A percentile compares a stretch with the other conserved stretches of the same genome.
Conservation (phyloP, 2,888 invertebrate genomes). For the Loripinus fragilis region DNA sequence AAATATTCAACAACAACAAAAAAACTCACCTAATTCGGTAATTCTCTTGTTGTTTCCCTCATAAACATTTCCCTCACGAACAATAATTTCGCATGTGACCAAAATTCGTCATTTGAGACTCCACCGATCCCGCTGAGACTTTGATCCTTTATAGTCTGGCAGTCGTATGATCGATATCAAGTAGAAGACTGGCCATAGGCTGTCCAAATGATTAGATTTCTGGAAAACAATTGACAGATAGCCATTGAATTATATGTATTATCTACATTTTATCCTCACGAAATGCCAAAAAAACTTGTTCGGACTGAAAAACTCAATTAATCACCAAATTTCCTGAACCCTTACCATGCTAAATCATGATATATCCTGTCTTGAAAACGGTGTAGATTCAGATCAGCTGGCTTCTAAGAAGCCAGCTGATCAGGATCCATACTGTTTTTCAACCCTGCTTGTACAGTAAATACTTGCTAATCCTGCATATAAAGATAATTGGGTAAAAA, state of each 20-base stretch:
- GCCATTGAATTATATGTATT: not conserved
- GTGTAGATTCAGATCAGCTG: too few species aligned
- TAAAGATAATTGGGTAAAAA: too few species aligned
- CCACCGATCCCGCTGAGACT: not conserved
- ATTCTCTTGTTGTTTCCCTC: not conserved
- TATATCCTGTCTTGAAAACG: too few species aligned
- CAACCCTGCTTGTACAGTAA: too few species aligned
- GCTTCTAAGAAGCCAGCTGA: too few species aligned
- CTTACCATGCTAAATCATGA: too few species aligned
- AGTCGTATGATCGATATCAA: not conserved
- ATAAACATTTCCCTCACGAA: not conserved
- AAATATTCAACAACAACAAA: too few species aligned
- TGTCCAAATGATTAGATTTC: not conserved
- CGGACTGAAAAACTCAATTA: too few species aligned
- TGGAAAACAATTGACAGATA: slow-evolving; percentile 17
- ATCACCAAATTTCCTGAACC: too few species aligned
- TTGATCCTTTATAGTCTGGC: not conserved
- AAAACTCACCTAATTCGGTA: not conserved
- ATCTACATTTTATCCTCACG: not conserved
- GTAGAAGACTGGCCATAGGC: not conserved
- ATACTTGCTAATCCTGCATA: too few species aligned
- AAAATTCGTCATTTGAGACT: not conserved
- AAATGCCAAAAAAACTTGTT: too few species aligned
- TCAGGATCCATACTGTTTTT: too few species aligned
- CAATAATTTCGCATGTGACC: not conserved